These are phyloP conservation scores for Toxostoma redivivum DNA, from an alignment of 2,113 vertebrate genomes.

Conservation along the genomic window DNA sequence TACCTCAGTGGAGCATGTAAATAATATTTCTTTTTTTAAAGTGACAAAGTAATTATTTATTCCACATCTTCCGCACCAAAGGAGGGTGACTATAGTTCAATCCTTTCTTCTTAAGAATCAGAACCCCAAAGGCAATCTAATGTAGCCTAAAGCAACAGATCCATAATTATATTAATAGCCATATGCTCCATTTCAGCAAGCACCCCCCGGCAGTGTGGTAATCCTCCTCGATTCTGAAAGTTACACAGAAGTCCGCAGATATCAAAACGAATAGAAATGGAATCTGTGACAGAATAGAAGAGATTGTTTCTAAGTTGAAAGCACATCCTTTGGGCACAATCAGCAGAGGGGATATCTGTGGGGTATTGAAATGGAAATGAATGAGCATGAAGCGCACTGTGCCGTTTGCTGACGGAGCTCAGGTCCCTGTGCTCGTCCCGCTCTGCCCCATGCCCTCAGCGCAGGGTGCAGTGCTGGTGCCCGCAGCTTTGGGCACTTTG, in stretches of 20 bases:
- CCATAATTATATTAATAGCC: constrained; percentile 44
- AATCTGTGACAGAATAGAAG: neutral
- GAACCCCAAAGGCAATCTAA: constrained; percentile 17
- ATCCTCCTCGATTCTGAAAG: constrained; percentile 16
- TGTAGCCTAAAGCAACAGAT: constrained; percentile 32
- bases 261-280: neutral
- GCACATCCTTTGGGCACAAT: constrained; percentile 2
- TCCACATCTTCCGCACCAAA: neutral
- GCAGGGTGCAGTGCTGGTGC: neutral
- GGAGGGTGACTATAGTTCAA: neutral
- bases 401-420: neutral
- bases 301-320: neutral
- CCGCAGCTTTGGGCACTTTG: neutral
- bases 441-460: too few relatives aligned
- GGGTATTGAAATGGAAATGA: constrained; percentile 27
- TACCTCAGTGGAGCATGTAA: neutral
- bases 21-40: too few relatives aligned
- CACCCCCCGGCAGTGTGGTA: neutral
- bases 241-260: neutral
- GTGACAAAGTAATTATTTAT: neutral
- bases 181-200: constrained; percentile 33
- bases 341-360: constrained; percentile 3
- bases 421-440: accelerated
- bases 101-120: constrained; percentile 27
- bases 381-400: neutral